Conservation (phyloP, 2,113 vertebrate species). For the Coptodon rendalli region DNA sequence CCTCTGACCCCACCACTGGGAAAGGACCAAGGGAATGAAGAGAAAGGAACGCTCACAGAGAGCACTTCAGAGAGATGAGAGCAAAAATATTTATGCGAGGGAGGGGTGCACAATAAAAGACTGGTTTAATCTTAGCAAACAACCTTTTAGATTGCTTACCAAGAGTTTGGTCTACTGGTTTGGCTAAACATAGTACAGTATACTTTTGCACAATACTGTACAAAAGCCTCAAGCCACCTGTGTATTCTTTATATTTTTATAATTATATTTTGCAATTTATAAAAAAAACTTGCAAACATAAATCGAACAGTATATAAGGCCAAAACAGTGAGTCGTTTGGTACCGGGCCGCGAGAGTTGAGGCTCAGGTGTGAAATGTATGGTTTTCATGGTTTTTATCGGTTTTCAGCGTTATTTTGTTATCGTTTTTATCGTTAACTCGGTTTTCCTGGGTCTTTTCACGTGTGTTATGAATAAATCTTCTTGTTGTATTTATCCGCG, state of each 20-base stretch:
- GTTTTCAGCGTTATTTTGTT: too few relatives aligned
- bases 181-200: not conserved
- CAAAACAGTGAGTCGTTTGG: not conserved
- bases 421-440: too few relatives aligned
- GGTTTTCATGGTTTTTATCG: too few relatives aligned
- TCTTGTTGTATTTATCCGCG: too few relatives aligned
- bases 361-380: too few relatives aligned
- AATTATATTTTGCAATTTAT: not conserved
- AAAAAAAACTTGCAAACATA: not conserved
- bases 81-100: not conserved
- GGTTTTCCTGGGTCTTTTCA: too few relatives aligned
- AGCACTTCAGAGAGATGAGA: not conserved
- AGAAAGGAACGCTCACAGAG: not conserved
- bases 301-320: not conserved
- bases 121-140: not conserved
- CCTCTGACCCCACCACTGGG: constrained; percentile 45
- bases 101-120: not conserved
- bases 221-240: not conserved
- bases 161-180: not conserved
- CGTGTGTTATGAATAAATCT: too few relatives aligned
- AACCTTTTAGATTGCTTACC: not conserved
- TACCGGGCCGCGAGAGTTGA: too few relatives aligned
- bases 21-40: constrained; percentile 8
- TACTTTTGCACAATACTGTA: not conserved
- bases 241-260: not conserved